phyloP scores from a whole-genome alignment of 2,797 vertebrate species.

The Parauchenoglanis punctatus region DNA sequence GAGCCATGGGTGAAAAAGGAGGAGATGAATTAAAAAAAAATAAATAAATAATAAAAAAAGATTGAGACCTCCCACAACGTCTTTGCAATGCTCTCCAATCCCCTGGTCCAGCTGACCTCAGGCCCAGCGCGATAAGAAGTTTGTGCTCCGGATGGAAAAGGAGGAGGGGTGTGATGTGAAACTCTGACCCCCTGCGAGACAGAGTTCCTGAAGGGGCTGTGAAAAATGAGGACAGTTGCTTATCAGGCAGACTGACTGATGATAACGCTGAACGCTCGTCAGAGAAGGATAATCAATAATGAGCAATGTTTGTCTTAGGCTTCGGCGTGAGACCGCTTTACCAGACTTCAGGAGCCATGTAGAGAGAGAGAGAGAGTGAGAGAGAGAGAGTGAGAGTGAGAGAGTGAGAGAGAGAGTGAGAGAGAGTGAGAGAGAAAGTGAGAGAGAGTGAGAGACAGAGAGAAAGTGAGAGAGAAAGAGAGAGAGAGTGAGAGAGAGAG shows the following conservation, averaged over 20 bases:
- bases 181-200: conserved; percentile 49
- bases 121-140: conserved; percentile 64
- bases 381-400: conserved; percentile 7
- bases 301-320: conserved; percentile 42
- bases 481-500: too few relatives aligned
- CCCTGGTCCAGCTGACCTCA: conserved; percentile 62
- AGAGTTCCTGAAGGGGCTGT: conserved; percentile 48
- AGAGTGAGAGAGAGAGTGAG: conserved; percentile 62
- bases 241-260: conserved; percentile 49
- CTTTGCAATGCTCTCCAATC: conserved; percentile 63
- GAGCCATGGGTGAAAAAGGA: conserved; percentile 12
- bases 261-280: conserved; percentile 36
- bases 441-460: too few relatives aligned
- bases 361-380: conserved; percentile 66
- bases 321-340: conserved; percentile 12
- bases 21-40: not conserved
- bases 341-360: conserved; percentile 75
- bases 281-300: conserved; percentile 56
- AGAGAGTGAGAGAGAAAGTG: not conserved
- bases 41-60: conserved; percentile 35
- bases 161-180: conserved; percentile 38
- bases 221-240: conserved; percentile 59
- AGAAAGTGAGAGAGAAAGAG: too few relatives aligned
- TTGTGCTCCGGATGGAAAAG: conserved; percentile 55
- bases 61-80: conserved; percentile 65